Evolutionary conservation across 2,113 vertebrate species (phyloP).

Genomic region (Callorhinus ursinus): DNA sequence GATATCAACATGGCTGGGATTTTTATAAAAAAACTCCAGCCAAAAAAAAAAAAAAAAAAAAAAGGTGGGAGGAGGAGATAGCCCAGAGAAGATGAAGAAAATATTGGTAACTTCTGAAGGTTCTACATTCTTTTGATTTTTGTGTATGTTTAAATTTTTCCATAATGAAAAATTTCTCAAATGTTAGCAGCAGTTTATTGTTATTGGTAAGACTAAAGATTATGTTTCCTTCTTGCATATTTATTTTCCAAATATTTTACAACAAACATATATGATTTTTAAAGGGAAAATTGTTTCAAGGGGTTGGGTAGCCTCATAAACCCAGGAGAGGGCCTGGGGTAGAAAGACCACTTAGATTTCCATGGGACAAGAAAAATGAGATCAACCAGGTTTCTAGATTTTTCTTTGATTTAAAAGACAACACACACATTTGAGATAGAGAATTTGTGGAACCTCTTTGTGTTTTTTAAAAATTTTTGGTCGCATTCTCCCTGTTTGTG

Average conservation of each 20-base stretch:
- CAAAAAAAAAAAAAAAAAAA: neutral
- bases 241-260: conserved; percentile 29
- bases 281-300: neutral
- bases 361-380: neutral
- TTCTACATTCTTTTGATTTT: neutral
- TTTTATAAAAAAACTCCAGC: neutral
- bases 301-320: neutral
- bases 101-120: neutral
- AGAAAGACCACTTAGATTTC: neutral
- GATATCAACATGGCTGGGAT: neutral
- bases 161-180: conserved; percentile 27
- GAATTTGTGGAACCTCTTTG: neutral
- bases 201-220: conserved; percentile 21
- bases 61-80: neutral
- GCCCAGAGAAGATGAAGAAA: neutral
- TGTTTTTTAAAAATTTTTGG: neutral
- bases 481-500: neutral
- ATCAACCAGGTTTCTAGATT: neutral
- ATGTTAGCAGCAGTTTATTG: neutral
- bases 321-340: neutral
- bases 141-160: conserved; percentile 21
- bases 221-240: neutral
- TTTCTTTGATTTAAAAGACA: conserved; percentile 22
- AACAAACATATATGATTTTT: neutral
- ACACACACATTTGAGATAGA: neutral